These are phyloP conservation scores for Diphyllodes magnificus DNA, from an alignment of 2,113 vertebrate species.

Conservation along the genomic window DNA sequence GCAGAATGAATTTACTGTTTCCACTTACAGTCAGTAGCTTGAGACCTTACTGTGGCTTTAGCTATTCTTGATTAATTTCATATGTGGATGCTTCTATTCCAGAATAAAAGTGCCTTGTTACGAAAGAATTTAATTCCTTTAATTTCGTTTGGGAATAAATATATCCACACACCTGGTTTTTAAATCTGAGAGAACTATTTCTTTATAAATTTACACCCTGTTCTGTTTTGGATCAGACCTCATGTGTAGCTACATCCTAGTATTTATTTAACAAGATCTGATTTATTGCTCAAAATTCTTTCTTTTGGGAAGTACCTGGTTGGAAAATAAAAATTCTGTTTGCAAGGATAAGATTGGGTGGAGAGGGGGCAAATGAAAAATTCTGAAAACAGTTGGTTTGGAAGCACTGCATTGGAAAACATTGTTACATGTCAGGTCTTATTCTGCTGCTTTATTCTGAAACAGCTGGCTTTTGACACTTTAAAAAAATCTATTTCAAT, in stretches of 20 bases:
- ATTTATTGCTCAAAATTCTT: not conserved
- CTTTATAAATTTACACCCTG: not conserved
- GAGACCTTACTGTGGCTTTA: constrained; percentile 13
- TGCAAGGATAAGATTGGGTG: not conserved
- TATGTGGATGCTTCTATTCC: constrained; percentile 28
- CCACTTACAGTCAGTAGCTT: constrained; percentile 15
- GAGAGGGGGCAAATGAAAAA: not conserved
- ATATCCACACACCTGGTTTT: constrained; percentile 22
- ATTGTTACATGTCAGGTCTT: not conserved
- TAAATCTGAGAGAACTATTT: not conserved
- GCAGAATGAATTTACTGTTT: constrained; percentile 26
- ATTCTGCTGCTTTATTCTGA: not conserved
- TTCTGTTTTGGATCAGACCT: not conserved
- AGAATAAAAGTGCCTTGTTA: constrained; percentile 41
- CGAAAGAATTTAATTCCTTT: constrained; percentile 4
- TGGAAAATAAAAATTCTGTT: not conserved
- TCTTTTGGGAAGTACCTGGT: not conserved
- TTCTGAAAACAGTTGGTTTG: not conserved
- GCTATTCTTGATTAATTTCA: constrained; percentile 32
- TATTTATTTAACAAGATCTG: not conserved
- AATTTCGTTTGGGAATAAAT: constrained; percentile 9
- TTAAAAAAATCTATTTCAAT: not conserved
- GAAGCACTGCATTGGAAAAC: not conserved
- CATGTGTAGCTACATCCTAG: not conserved
- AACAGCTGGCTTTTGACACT: constrained; percentile 21